These are phyloP conservation scores for Drosophila flavopinicola DNA, from an alignment of 2,888 invertebrate species.

Conservation along the genomic window DNA sequence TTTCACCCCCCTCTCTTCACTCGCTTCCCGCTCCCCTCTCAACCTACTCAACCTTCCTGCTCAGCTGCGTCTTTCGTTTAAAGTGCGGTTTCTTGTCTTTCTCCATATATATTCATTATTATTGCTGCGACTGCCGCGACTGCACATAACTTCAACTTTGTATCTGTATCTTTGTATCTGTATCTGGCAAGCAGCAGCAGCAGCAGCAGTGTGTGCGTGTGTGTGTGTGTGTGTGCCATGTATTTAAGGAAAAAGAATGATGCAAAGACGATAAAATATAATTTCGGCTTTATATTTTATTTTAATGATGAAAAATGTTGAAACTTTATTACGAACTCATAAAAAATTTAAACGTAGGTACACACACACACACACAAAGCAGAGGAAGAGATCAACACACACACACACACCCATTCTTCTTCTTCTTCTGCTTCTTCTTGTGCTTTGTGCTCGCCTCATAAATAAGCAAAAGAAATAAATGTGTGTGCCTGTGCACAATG, in stretches of 20 bases:
- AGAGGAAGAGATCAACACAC: conserved; percentile 40
- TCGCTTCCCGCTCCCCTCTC: not conserved
- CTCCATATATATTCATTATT: conserved; percentile 79
- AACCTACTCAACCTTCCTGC: conserved; percentile 18
- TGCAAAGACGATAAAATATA: conserved; percentile 83
- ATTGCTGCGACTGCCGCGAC: conserved; percentile 66
- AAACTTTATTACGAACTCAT: conserved; percentile 82
- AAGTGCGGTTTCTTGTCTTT: conserved; percentile 80
- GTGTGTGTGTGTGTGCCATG: conserved; percentile 59
- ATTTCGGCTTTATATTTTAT: conserved; percentile 83
- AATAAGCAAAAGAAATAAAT: conserved; percentile 59
- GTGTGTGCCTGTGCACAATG: conserved; percentile 63
- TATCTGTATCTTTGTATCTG: conserved; percentile 73
- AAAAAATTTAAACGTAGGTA: conserved; percentile 78
- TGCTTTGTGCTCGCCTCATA: conserved; percentile 61
- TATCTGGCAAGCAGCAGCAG: too few species aligned
- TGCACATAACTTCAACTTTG: conserved; percentile 79
- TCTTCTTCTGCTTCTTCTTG: conserved; percentile 21
- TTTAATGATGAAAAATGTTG: conserved; percentile 84
- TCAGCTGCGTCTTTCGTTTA: conserved; percentile 70
- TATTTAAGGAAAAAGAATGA: conserved; percentile 80
- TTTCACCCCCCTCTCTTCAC: not conserved
- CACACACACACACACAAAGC: conserved; percentile 32
- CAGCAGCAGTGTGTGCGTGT: conserved; percentile 35
- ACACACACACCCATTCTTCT: conserved; percentile 25